Base-by-base conservation (phyloP, 2,888 invertebrate species). In the Dusona sp. region DNA sequence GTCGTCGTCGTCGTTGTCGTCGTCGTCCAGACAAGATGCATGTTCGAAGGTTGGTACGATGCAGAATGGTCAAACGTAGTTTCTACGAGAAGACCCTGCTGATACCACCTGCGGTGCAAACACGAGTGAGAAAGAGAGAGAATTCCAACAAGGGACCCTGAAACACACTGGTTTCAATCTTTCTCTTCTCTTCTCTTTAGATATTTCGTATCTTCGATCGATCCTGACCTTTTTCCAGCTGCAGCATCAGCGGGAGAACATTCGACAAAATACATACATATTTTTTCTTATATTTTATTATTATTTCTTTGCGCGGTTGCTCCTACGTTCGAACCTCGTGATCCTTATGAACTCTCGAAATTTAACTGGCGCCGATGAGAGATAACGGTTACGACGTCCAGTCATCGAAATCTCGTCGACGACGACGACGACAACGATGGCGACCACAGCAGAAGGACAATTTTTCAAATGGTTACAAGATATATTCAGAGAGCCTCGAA, bases 281-380 rank as follows among this genome's bases (percentile, higher is more conserved):
- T 29, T 29, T 29, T 29, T 16, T 16, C 29, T 16, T 61, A 29
- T 29, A 61, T 61, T 61, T 83, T 65, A 85, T 86, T 80, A 68
- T 68, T 13, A 75, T 67, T 75, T 42, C 42, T 68, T 70, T 38
- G 51, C 38, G 48, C 54, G 36, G 70, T 57, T n/a, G n/a, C n/a
- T 57, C 42, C n/a, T n/a, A 38, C 22, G 48, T 22, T 48, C 33
- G 68, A 57, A 85, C 82, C 65, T 72, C 82, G 70, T 77, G 81
- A 90, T 89, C 88, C 89, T 88, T 86, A 86, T 87, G 88, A 85
- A 79, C 84, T 87, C 88, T 88, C 87, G 86, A 89, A 89, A 90
- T 88, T 90, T 86, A 84, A 89, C 84, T 88, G 91, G 91, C 92
- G 91, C 90, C 92, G 91, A 91, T 91, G 89, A 86, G 84, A 88